These are phyloP conservation scores for Climacteris rufus DNA, from an alignment of 2,113 vertebrate species.

Conservation along the genomic window DNA sequence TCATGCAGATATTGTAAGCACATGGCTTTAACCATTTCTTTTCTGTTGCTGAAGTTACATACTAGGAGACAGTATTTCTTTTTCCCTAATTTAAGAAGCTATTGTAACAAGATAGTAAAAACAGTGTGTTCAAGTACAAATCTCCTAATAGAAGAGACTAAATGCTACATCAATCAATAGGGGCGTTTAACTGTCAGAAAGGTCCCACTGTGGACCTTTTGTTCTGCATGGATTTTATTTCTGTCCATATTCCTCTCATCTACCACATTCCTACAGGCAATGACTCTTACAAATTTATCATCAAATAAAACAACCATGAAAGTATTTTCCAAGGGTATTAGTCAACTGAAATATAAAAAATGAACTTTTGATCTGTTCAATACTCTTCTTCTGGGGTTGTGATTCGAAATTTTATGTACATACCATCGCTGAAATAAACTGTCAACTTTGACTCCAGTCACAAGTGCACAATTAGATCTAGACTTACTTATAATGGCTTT, in stretches of 20 bases:
- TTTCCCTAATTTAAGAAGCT: neutral
- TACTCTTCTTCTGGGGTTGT: neutral
- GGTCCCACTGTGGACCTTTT: neutral
- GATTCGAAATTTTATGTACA: neutral
- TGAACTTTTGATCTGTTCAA: neutral
- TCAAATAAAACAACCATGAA: neutral
- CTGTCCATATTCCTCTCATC: neutral
- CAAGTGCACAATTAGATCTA: neutral
- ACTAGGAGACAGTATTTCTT: neutral
- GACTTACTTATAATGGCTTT: neutral
- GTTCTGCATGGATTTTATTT: slow-evolving; percentile 19
- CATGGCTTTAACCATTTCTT: neutral
- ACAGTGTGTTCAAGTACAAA: neutral
- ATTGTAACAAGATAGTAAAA: neutral
- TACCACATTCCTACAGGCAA: neutral
- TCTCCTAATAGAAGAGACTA: neutral
- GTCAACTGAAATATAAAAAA: neutral
- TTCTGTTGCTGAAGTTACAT: neutral
- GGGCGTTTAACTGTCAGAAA: neutral
- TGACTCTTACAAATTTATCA: neutral
- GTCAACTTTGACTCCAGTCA: neutral
- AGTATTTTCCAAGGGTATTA: neutral
- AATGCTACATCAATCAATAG: neutral
- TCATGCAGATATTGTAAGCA: neutral
- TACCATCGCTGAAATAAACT: neutral